Conservation (phyloP, 2,113 vertebrate genomes). For the Gorsachius goisagi region DNA sequence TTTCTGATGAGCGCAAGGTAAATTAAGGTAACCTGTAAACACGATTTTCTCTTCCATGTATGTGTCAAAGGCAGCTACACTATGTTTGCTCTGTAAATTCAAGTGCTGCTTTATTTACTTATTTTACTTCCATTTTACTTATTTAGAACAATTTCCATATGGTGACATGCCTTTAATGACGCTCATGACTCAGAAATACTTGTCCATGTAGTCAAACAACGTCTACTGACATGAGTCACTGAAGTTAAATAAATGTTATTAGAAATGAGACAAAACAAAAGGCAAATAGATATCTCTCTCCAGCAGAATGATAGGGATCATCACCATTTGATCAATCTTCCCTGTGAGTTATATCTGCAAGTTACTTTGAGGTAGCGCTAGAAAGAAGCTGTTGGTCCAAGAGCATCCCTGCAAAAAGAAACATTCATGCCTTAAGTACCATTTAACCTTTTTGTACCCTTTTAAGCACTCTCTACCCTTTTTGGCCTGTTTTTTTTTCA, state of each 20-base stretch:
- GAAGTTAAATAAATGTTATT: conserved; percentile 35
- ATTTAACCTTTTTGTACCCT: background rate
- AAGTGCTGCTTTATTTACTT: conserved; percentile 62
- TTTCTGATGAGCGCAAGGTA: background rate
- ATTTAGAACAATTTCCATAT: conserved; percentile 50
- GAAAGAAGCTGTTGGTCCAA: conserved; percentile 68
- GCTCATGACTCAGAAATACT: conserved; percentile 26
- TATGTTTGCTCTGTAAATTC: conserved; percentile 21
- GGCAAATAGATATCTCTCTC: conserved; percentile 21
- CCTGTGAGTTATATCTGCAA: conserved; percentile 66
- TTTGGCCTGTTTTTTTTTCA: background rate
- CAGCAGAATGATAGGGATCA: conserved; percentile 55
- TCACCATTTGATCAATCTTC: conserved; percentile 60
- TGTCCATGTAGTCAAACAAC: background rate
- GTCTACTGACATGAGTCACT: conserved; percentile 9
- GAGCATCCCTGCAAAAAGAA: conserved; percentile 70
- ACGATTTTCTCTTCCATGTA: accelerated
- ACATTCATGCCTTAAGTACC: conserved; percentile 47
- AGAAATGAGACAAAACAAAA: conserved; percentile 40
- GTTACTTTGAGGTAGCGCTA: conserved; percentile 69
- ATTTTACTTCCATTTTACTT: conserved; percentile 25
- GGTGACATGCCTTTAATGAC: conserved; percentile 53
- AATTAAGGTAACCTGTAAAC: background rate
- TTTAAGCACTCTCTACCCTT: background rate
- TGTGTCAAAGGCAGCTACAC: conserved; percentile 7